Conservation (phyloP, 1,140 invertebrate species). For the Cryptotermes secundus region DNA sequence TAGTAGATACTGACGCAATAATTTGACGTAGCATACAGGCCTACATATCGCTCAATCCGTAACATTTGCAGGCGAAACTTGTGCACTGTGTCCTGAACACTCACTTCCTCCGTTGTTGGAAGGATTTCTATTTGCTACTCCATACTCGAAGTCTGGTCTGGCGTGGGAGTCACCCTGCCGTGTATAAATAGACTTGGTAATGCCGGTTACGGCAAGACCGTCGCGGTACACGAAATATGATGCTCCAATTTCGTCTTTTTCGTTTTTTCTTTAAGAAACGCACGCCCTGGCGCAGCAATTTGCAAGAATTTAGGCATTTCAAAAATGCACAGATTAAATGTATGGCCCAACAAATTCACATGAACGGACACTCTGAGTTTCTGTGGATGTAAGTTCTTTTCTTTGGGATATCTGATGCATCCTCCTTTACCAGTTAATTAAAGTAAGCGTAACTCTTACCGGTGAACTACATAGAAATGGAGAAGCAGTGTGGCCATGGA, state of each 20-base stretch:
- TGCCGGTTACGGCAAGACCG: not conserved
- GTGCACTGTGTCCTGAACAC: not conserved
- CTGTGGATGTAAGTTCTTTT: not conserved
- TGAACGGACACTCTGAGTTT: not conserved
- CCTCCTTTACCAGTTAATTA: too few relatives aligned
- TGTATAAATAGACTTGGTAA: not conserved
- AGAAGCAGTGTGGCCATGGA: too few relatives aligned
- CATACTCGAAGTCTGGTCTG: not conserved
- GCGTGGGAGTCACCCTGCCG: not conserved
- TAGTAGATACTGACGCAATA: too few relatives aligned
- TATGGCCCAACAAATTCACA: not conserved
- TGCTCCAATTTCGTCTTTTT: not conserved
- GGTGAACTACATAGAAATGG: too few relatives aligned
- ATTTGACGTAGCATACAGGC: too few relatives aligned
- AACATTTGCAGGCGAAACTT: too few relatives aligned
- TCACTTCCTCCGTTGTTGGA: not conserved
- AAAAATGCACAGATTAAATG: not conserved
- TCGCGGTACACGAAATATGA: not conserved
- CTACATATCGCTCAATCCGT: too few relatives aligned
- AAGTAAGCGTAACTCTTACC: too few relatives aligned
- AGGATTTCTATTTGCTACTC: not conserved
- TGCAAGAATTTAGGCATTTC: not conserved
- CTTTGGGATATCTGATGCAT: too few relatives aligned
- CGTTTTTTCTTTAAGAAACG: not conserved
- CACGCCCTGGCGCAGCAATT: not conserved